Base-by-base conservation (phyloP, 2,888 invertebrate genomes). In the Drosophila lacicola region DNA sequence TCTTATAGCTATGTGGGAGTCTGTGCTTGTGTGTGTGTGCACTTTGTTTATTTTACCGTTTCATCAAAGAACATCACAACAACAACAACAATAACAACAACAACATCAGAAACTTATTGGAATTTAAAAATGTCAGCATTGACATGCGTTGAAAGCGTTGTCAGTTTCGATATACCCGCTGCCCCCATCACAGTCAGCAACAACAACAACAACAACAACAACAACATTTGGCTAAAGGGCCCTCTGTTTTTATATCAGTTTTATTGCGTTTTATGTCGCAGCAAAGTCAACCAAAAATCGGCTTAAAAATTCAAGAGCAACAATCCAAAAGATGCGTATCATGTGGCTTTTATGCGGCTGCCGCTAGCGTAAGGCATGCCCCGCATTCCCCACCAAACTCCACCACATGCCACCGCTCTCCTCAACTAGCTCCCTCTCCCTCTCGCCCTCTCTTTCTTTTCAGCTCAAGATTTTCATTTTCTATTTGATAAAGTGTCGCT, bases 281-380 rank as follows among this genome's bases (percentile, higher is more conserved):
- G 78, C 55, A 56, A 58, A 78, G 78, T 78, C 72, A 78, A 69
- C 72, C 72, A 62, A 72, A 75, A 79, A 75, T 55, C 69, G 65
- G 80, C 72, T 70, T 75, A 69, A 57, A 65, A 66, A 69, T 74
- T 78, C 65, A 80, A 74, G 76, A 76, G 80, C 74, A 85, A 64
- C 85, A 80, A 82, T 80, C 78, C 78, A 46, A 77, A 49, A 85
- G 86, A 82, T 85, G 78, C 83, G 78, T 85, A 82, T 82, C 82
- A 77, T 74, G 70, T 70, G 75, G 78, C 68, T 78, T 74, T 78
- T 70, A 74, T 78, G 63, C 57, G 63, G 74, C 65, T 77, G 78
- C 60, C 57, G 74, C 66, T 49, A 47, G 50, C 50, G 57, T 69
- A 72, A 55, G 53, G 47, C 41, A 49, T 45, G 41, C 41, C 54